Evolutionary conservation across 2,888 invertebrate genomes (phyloP).

Genomic region (Pammene fasciana): DNA sequence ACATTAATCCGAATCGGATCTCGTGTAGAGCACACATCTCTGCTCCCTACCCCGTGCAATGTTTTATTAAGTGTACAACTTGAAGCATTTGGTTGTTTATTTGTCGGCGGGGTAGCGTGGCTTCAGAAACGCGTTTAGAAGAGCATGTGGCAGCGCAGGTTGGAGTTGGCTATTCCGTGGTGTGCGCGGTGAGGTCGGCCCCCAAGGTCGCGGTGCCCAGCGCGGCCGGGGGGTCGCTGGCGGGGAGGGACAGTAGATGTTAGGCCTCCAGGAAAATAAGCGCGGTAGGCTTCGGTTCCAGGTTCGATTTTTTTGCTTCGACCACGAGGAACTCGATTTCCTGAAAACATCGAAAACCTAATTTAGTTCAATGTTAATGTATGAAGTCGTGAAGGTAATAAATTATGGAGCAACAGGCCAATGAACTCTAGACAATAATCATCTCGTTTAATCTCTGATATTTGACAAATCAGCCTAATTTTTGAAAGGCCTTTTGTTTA

Average conservation of each 20-base stretch:
- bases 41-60: conserved; percentile 36
- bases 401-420: not conserved
- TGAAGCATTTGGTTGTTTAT: conserved; percentile 10
- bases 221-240: conserved; percentile 89
- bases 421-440: not conserved
- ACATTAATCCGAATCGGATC: conserved; percentile 51
- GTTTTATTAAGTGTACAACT: not conserved
- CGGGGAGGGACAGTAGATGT: conserved; percentile 94
- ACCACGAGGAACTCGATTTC: conserved; percentile 97
- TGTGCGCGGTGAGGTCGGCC: conserved; percentile 85
- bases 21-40: conserved; percentile 60
- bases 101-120: conserved; percentile 39
- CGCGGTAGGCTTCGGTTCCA: conserved; percentile 95
- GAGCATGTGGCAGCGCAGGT: conserved; percentile 84
- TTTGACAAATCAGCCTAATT: not conserved
- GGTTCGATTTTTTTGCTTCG: conserved; percentile 95
- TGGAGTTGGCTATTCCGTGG: conserved; percentile 84
- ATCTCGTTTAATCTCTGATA: not conserved
- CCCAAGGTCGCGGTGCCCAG: conserved; percentile 84
- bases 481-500: no score
- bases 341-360: conserved; percentile 61
- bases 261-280: conserved; percentile 96
- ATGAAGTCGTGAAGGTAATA: not conserved
- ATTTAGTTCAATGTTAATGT: not conserved
- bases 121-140: conserved; percentile 63